Percentiles rank a stretch among this genome's conserved stretches.
Evolutionary conservation across 2,888 invertebrate genomes (phyloP).

Genomic region (Xestia c-nigrum): DNA sequence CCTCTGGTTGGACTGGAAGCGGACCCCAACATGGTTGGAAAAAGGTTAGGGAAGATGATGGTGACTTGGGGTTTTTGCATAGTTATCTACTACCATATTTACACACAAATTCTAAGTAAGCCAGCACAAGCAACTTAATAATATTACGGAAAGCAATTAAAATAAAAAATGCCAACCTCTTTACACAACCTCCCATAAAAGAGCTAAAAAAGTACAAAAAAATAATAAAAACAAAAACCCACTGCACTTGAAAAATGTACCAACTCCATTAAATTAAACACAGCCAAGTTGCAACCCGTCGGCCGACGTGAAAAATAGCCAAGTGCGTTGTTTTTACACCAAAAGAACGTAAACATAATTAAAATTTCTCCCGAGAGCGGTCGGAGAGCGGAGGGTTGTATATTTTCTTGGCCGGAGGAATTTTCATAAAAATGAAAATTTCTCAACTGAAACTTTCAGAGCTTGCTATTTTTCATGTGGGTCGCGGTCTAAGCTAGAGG

Average conservation of each 20-base stretch:
- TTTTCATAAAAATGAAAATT: constrained; percentile 64
- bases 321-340: constrained; percentile 73
- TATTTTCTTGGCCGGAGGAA: constrained; percentile 59
- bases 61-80: no score
- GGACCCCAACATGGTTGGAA: no score
- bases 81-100: not conserved
- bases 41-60: no score
- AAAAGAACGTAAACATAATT: constrained; percentile 84
- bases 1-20: no score
- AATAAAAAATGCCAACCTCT: constrained; percentile 42
- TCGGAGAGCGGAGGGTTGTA: constrained; percentile 52
- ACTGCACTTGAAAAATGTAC: constrained; percentile 72
- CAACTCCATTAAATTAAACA: constrained; percentile 69
- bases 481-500: constrained; percentile 33
- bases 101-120: constrained; percentile 1
- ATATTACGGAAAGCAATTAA: constrained; percentile 59
- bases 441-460: constrained; percentile 45
- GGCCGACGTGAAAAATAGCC: constrained; percentile 73
- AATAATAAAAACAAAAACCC: constrained; percentile 48
- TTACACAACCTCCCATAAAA: constrained; percentile 48
- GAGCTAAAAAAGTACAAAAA: constrained; percentile 33
- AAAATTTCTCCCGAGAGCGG: constrained; percentile 75
- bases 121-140: constrained; percentile 15
- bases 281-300: constrained; percentile 64
- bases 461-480: constrained; percentile 51